These are phyloP conservation scores for Empidonax traillii DNA, from an alignment of 2,113 vertebrate species.

Conservation along the genomic window DNA sequence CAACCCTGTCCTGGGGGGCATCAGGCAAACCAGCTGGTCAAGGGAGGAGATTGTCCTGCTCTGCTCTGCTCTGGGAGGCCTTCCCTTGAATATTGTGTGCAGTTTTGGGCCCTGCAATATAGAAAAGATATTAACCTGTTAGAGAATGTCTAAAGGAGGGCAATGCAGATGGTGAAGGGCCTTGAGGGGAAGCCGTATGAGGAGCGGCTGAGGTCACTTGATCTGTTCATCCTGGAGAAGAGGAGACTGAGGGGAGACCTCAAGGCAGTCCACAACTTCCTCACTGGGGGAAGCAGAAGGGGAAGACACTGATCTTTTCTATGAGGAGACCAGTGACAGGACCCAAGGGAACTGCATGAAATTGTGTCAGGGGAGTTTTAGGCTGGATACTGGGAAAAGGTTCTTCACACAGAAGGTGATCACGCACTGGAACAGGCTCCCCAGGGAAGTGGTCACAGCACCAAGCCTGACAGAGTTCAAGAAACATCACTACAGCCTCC, in stretches of 20 bases:
- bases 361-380: not conserved
- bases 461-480: not conserved
- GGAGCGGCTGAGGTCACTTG: not conserved
- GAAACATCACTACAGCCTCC: not conserved
- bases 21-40: rapidly evolving
- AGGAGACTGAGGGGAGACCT: not conserved
- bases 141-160: not conserved
- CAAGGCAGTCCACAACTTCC: not conserved
- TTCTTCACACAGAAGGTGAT: not conserved
- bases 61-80: not conserved
- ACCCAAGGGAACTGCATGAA: rapidly evolving
- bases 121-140: not conserved
- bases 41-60: not conserved
- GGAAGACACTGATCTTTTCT: not conserved
- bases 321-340: not conserved
- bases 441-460: not conserved
- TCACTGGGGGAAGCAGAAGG: not conserved
- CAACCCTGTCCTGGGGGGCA: rapidly evolving
- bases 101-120: not conserved
- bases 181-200: not conserved
- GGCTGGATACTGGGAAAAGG: not conserved
- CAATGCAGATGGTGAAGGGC: not conserved
- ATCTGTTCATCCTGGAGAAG: not conserved
- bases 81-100: not conserved
- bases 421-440: not conserved